Base-by-base conservation (phyloP, 1,140 invertebrate genomes). In the Lordiphosa clarofinis region DNA sequence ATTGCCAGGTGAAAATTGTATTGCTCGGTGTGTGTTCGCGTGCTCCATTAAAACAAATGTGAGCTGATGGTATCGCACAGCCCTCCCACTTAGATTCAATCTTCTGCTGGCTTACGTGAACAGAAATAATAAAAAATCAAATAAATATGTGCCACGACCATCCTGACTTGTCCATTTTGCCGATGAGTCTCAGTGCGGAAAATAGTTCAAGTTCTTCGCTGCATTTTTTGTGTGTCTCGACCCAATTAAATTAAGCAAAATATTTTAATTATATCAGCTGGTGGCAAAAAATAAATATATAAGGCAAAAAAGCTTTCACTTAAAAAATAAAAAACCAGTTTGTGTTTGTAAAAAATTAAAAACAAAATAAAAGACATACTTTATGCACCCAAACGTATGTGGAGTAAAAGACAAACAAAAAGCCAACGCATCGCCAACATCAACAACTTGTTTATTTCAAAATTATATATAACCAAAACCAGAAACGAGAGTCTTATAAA, bases 381-480 rank as follows among this genome's bases (percentile, higher is more conserved):
- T 75, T 58, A 53, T 39, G 21, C 56, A 54, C 33, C 46, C 46
- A 33, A 1, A 15, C 15, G 3, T 15, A 15, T 15, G 15, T 15
- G 3, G 15, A 15, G 15, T 21, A 49, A 50, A 15, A 15, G 35
- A 61, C 47, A 58, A 3, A 64, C 50, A 56, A 59, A 35, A 60
- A 67, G 53, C 64, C 78, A 46, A 65, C 72, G 74, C 59, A 74
- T 60, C 67, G 67, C 67, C 78, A 72, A 21, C 21, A 21, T 82
- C 76, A 79, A 68, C 76, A 84, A 84, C 78, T 84, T 84, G 78
- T 84, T 84, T 84, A 84, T 84, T 84, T 84, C 78, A 84, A 84
- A 84, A 84, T 68, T 67, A 73, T 66, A 72, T 61, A 69, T 73
- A 71, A 71, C n/a, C 64, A 70, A 78, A 64, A 53, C 76, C 49